Base-by-base conservation (phyloP, 2,113 vertebrate species). In the Mionectes macconnelli region DNA sequence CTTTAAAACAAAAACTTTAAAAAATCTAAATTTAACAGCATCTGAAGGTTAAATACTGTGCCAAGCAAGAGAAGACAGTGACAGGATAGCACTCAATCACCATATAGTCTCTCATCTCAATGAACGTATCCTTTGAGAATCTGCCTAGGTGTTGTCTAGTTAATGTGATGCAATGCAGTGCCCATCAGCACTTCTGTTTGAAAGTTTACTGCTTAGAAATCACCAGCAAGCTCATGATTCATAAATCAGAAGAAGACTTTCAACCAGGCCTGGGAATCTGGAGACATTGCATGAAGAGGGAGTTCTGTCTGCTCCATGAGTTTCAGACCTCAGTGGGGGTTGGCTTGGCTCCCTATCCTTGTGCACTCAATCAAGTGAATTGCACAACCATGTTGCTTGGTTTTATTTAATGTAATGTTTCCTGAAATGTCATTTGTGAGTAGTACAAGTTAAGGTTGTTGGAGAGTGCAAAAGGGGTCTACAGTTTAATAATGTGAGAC, bases 141-240 rank as follows among this genome's bases (percentile, higher is more conserved):
- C 40, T 97, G 94, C 93, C 93, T 93, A 94, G 93, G 95, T 95
- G 88, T 93, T 94, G 93, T 93, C 95, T 86, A 91, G 82, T 31
- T 59, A 40, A 9, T n/a, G 62, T 90, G 87, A 90, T 60, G 83
- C 95, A 95, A 68, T 78, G 68, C 95, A 97, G 94, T 81, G 82
- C 72, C 94, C 92, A 93, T 94, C 94, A 93, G 67, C 90, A 94
- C 85, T 93, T 88, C 87, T 86, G 87, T 75, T 96, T 88, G 83
- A 92, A 84, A 90, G 79, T 79, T 84, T 14, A 5, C 83, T 86
- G 67, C 90, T 90, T 88, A 92, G 72, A 86, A 94, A 95, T 90
- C 94, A 86, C 85, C 79, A 93, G 23, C 90, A 91, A 72, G 70
- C 85, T 93, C 72, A 86, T 95, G 67, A 92, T 52, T 94, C 85